Conservation (phyloP, 2,113 vertebrate genomes). For the Crypturellus undulatus region DNA sequence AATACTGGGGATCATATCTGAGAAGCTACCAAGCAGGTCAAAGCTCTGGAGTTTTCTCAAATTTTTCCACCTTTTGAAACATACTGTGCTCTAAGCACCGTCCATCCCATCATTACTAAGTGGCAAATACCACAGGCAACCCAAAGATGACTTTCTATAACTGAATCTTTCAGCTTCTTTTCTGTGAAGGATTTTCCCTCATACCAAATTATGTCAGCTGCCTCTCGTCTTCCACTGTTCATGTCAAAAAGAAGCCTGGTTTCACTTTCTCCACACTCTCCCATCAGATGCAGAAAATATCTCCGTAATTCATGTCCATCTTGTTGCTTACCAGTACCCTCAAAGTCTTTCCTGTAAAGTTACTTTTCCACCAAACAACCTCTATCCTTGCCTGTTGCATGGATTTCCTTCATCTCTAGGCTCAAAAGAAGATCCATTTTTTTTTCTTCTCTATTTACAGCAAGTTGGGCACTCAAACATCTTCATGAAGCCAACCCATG, state of each 20-base stretch:
- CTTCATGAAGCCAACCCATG: background rate
- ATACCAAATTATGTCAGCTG: background rate
- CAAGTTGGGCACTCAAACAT: background rate
- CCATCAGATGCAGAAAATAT: background rate
- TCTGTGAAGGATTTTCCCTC: background rate
- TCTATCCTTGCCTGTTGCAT: background rate
- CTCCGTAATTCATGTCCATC: background rate
- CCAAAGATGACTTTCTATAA: background rate
- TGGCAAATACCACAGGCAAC: background rate
- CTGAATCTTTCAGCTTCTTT: background rate
- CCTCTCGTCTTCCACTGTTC: rapidly evolving
- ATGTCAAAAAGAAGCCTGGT: background rate
- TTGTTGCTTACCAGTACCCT: background rate
- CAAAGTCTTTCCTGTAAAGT: background rate
- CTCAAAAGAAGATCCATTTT: too few species aligned
- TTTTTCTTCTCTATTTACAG: background rate
- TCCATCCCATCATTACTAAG: background rate
- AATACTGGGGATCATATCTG: rapidly evolving
- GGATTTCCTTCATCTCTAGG: background rate
- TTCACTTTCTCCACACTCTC: background rate
- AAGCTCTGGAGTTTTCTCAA: background rate
- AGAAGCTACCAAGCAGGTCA: background rate
- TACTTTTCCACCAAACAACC: background rate
- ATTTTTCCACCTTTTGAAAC: background rate
- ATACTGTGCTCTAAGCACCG: background rate